Conservation (phyloP, 2,888 invertebrate genomes). For the Limulus polyphemus region DNA sequence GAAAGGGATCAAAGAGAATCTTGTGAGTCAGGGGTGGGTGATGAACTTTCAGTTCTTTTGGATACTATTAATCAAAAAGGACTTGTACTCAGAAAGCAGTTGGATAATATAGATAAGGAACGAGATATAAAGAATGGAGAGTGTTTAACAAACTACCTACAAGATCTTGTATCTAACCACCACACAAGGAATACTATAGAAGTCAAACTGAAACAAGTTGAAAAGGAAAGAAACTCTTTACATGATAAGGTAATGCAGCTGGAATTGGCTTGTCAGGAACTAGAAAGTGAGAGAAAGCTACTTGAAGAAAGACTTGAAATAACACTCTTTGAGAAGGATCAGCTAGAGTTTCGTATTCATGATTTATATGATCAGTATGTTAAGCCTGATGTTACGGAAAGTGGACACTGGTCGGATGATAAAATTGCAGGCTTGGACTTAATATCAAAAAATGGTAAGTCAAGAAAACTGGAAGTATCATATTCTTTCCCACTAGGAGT, state of each 20-base stretch:
- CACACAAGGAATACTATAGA: neutral
- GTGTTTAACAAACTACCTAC: neutral
- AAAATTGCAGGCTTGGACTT: too few species aligned
- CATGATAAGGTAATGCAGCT: neutral
- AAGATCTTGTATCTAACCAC: neutral
- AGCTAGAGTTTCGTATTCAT: neutral
- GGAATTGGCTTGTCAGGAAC: constrained; percentile 1
- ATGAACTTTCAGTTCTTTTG: neutral
- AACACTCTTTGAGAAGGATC: neutral
- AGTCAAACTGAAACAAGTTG: neutral
- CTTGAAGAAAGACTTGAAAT: neutral
- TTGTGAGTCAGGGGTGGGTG: neutral
- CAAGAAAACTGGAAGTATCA: too few species aligned
- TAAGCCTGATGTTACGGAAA: neutral
- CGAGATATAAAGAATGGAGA: neutral
- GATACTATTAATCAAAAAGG: neutral
- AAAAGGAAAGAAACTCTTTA: neutral
- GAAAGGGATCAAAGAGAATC: too few species aligned
- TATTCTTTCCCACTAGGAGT: too few species aligned
- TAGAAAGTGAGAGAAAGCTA: neutral
- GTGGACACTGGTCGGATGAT: too few species aligned
- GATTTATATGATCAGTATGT: neutral
- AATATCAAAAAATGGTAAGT: too few species aligned
- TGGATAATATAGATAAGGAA: neutral
- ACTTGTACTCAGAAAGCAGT: neutral